Evolutionary conservation across 2,888 invertebrate species (phyloP).

Genomic region (Acanthosepion lycidas): DNA sequence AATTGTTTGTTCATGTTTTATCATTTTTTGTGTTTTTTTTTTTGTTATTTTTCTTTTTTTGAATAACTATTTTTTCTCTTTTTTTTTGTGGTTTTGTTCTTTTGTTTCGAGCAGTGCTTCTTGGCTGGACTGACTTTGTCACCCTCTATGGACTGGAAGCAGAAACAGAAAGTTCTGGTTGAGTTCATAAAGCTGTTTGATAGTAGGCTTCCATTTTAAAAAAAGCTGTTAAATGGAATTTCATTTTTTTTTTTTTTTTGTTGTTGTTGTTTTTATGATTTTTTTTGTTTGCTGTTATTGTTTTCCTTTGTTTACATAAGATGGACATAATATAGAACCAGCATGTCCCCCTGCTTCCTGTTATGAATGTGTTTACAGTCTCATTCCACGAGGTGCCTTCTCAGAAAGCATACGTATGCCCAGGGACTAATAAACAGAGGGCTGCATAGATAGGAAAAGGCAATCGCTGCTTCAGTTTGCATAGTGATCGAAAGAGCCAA

Average conservation of each 20-base stretch:
- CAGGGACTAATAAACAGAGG: conserved; percentile 48
- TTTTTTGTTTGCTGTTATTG: neutral
- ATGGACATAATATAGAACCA: conserved; percentile 46
- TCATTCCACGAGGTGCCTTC: conserved; percentile 47
- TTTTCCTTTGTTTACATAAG: conserved; percentile 33
- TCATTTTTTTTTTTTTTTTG: neutral
- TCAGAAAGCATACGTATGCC: conserved; percentile 48
- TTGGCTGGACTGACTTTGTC: conserved; percentile 45
- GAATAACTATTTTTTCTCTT: conserved; percentile 16
- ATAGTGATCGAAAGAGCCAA: conserved; percentile 95
- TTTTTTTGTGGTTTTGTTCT: neutral
- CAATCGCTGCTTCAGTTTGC: conserved; percentile 63
- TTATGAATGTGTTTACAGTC: conserved; percentile 38
- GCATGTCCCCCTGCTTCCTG: conserved; percentile 44
- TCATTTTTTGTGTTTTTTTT: neutral
- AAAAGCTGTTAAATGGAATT: conserved; percentile 39
- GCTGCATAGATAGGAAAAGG: conserved; percentile 49
- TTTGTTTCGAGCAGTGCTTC: conserved; percentile 43
- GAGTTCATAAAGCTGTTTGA: conserved; percentile 44
- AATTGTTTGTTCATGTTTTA: conserved; percentile 12
- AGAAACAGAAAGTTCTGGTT: conserved; percentile 14
- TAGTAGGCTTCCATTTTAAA: conserved; percentile 39
- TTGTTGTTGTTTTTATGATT: neutral
- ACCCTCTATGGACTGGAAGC: conserved; percentile 46
- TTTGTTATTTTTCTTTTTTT: conserved; percentile 11